Base-by-base conservation (phyloP, 2,888 invertebrate species). In the Pemphredon lugubris region DNA sequence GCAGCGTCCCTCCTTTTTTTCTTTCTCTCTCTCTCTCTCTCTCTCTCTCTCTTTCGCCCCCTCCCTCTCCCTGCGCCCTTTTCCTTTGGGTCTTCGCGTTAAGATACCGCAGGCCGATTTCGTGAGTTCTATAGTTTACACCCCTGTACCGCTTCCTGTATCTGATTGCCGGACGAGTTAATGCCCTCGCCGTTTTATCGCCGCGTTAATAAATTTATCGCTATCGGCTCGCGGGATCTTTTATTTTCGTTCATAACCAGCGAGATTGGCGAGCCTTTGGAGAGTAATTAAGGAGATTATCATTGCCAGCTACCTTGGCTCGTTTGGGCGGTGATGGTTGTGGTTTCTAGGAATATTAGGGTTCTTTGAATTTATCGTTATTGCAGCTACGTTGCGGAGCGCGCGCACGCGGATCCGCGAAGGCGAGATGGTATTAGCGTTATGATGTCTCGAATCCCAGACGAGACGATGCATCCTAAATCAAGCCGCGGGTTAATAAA, bases 401-500 rank as follows among this genome's bases (percentile, higher is more conserved):
- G n/a, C 30, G 55, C 30, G 16, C 13, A 2, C 34, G 32, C 23
- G 55, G 60, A 37, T 47, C 30, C 30, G n/a, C n/a, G n/a, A n/a
- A n/a, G n/a, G n/a, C n/a, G n/a, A n/a, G 48, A 9, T 23, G 37
- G 51, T 60, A 71, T 74, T 60, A 64, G 32, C 51, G 39, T 67
- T 77, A 74, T 74, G 78, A 74, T 51, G 58, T 67, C 71, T 71
- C 67, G 74, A 74, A 76, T 47, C 42, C 54, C 39, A 48, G 45
- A 42, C 67, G 55, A 50, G 51, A 76, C 48, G 69, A 75, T 59
- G 74, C 68, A 45, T 59, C 72, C 67, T 79, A 79, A 79, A 79
- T 79, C 79, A 79, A 66, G 67, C 37, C 72, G 57, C 57, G 65
- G 58, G 66, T 77, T 79, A 80, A 79, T 79, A 79, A 79, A 79